Conservation (phyloP, 2,797 vertebrate species). For the Garrulus glandarius region DNA sequence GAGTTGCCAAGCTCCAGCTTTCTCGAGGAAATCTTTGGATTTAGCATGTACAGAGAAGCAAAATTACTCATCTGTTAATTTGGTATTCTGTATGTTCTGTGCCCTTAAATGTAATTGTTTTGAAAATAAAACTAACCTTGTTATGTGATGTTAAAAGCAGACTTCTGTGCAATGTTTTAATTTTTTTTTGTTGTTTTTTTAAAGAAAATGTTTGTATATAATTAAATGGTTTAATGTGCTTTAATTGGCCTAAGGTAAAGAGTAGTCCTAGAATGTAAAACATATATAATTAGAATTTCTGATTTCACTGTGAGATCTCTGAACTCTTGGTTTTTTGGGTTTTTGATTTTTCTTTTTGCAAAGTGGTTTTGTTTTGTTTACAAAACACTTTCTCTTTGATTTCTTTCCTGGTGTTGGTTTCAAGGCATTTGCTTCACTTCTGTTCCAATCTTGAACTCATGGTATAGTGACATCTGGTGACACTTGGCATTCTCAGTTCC, state of each 20-base stretch:
- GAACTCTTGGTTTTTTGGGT: not conserved
- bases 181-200: not conserved
- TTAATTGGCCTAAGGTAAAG: constrained; percentile 73
- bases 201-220: constrained; percentile 66
- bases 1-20: constrained; percentile 24
- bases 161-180: constrained; percentile 66
- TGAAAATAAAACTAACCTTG: constrained; percentile 65
- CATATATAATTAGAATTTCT: constrained; percentile 73
- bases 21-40: constrained; percentile 58
- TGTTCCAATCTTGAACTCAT: constrained; percentile 45
- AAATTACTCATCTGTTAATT: constrained; percentile 44
- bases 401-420: constrained; percentile 64
- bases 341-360: not conserved
- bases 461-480: constrained; percentile 62
- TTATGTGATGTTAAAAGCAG: constrained; percentile 65
- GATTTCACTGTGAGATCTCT: constrained; percentile 79
- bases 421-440: constrained; percentile 72
- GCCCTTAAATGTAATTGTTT: constrained; percentile 70
- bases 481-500: constrained; percentile 66
- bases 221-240: constrained; percentile 73
- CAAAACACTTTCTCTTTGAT: constrained; percentile 43
- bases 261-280: constrained; percentile 73
- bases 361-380: constrained; percentile 65
- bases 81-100: constrained; percentile 59
- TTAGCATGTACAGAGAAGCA: constrained; percentile 61